Conservation (phyloP, 2,888 invertebrate species). For the Odontothrips loti region DNA sequence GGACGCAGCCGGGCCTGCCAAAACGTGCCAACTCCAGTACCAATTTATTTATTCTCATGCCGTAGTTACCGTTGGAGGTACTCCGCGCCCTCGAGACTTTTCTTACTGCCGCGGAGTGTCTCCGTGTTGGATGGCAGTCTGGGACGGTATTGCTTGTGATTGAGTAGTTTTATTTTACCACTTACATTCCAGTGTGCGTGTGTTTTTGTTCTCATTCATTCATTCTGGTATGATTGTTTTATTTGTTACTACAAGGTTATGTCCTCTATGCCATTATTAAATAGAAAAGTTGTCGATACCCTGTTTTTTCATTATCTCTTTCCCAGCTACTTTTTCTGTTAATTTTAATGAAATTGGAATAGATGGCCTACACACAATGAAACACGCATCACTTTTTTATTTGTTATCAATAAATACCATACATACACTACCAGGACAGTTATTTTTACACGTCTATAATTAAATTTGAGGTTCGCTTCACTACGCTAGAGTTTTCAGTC, state of each 20-base stretch:
- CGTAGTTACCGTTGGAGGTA: no score
- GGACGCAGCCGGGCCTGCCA: no score
- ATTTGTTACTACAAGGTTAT: not conserved
- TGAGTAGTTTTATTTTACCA: not conserved
- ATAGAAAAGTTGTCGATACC: not conserved
- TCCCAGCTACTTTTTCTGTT: not conserved
- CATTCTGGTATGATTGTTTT: not conserved
- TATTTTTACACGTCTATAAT: not conserved
- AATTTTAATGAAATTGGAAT: not conserved
- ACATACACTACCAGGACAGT: not conserved
- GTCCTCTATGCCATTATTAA: not conserved
- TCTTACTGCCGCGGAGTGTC: no score
- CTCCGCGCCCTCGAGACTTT: not conserved
- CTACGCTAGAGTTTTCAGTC: constrained; percentile 3
- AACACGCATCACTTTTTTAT: not conserved
- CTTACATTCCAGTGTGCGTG: not conserved
- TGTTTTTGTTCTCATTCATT: no score
- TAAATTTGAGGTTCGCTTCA: not conserved
- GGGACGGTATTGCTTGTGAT: not conserved
- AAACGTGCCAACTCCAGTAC: no score
- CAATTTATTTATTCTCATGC: no score
- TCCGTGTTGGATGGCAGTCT: not conserved
- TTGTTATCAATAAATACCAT: constrained; percentile 4
- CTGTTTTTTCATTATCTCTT: not conserved
- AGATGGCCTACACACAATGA: not conserved